Evolutionary conservation across 2,888 invertebrate genomes (phyloP).

Genomic region (Agrilus mali): DNA sequence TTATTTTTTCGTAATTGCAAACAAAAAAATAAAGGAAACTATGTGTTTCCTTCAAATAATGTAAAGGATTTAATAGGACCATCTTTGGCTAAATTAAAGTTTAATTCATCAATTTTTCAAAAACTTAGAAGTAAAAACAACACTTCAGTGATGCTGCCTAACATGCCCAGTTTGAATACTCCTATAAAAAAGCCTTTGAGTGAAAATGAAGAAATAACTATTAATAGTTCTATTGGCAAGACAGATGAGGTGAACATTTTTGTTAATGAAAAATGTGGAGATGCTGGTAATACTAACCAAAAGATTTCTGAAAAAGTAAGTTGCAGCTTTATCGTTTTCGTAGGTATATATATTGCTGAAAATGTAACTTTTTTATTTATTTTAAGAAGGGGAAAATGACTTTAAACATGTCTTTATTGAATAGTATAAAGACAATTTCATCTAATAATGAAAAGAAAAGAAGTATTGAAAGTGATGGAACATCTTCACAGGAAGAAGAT

Average conservation of each 20-base stretch:
- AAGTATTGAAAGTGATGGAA: constrained; percentile 5
- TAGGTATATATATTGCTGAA: no score
- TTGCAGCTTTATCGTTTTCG: no score
- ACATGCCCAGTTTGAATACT: constrained; percentile 27
- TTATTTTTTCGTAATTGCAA: no score
- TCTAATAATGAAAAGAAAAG: neutral
- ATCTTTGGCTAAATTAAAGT: constrained; percentile 10
- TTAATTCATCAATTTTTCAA: constrained; percentile 20
- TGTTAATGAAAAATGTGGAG: neutral
- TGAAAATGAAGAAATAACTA: neutral
- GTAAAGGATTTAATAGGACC: no score
- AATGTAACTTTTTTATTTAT: no score
- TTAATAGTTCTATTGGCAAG: constrained; percentile 1
- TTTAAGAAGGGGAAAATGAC: no score
- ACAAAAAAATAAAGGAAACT: no score
- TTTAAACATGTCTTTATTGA: no score
- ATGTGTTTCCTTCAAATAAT: no score
- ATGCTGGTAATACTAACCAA: neutral
- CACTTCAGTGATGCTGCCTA: constrained; percentile 23
- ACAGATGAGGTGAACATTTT: neutral
- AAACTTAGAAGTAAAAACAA: constrained; percentile 5
- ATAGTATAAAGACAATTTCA: no score
- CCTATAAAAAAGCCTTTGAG: constrained; percentile 16
- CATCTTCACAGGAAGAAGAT: constrained; percentile 5
- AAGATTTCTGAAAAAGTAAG: no score